Evolutionary conservation across 2,113 vertebrate species (phyloP).

Genomic region (Leucosticte australis): DNA sequence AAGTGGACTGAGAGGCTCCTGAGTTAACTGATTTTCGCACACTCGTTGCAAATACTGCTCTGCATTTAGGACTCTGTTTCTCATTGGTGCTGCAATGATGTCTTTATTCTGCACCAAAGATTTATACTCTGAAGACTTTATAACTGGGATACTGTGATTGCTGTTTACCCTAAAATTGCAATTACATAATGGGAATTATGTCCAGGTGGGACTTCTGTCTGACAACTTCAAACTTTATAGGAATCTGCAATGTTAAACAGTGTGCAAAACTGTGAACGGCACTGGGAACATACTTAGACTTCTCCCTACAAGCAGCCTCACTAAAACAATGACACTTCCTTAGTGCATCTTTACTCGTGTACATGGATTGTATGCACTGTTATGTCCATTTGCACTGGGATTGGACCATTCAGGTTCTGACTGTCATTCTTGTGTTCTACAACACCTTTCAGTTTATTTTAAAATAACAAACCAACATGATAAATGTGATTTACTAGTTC

Average conservation of each 20-base stretch:
- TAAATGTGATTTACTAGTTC: background rate
- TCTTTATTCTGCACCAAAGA: background rate
- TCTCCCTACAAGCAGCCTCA: background rate
- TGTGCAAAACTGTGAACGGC: background rate
- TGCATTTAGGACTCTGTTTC: background rate
- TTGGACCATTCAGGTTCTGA: background rate
- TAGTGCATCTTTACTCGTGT: background rate
- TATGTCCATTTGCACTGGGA: background rate
- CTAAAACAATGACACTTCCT: background rate
- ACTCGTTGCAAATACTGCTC: background rate
- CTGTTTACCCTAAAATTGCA: background rate
- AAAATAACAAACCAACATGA: background rate
- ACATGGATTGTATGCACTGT: fast-evolving
- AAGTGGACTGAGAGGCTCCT: background rate
- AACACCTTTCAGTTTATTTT: background rate
- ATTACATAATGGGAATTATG: background rate
- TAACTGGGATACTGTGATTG: background rate
- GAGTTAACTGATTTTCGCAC: background rate
- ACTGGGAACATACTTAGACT: background rate
- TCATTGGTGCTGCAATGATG: background rate
- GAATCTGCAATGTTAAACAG: background rate
- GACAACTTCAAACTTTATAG: background rate
- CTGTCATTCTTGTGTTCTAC: background rate
- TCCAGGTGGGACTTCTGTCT: background rate
- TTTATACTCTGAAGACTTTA: background rate